A percentile compares a stretch with the other conserved stretches of the same genome.
Conservation (phyloP, 2,797 vertebrate genomes). For the Simalia tracyae region DNA sequence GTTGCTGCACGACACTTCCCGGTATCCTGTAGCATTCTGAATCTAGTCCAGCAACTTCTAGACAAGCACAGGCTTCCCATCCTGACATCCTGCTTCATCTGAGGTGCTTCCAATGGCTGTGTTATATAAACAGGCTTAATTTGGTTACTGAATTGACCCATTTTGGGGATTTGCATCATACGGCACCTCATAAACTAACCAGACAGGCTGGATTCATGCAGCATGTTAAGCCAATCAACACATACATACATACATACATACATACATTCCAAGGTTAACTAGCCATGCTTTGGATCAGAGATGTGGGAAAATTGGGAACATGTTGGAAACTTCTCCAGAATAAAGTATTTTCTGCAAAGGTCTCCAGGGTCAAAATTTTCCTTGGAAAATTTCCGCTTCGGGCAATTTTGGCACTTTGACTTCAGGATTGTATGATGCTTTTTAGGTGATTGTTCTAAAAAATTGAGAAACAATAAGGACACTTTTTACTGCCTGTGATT, state of each 20-base stretch:
- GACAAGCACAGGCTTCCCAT: neutral
- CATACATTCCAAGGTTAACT: neutral
- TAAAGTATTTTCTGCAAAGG: neutral
- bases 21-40: too few species aligned
- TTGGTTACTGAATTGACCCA: neutral
- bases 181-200: neutral
- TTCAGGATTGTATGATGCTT: neutral
- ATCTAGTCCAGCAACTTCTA: neutral
- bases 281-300: neutral
- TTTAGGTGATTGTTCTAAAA: neutral
- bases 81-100: neutral
- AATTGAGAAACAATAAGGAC: neutral
- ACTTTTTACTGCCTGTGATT: neutral
- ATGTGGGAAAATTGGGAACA: neutral
- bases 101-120: neutral
- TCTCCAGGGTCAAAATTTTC: neutral
- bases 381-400: neutral
- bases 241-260: neutral
- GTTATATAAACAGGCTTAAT: neutral
- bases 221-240: neutral
- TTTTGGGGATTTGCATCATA: neutral
- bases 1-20: neutral
- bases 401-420: neutral
- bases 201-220: neutral
- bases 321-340: neutral